phyloP scores from a whole-genome alignment of 2,888 invertebrate genomes.

The Lithodes maja region DNA sequence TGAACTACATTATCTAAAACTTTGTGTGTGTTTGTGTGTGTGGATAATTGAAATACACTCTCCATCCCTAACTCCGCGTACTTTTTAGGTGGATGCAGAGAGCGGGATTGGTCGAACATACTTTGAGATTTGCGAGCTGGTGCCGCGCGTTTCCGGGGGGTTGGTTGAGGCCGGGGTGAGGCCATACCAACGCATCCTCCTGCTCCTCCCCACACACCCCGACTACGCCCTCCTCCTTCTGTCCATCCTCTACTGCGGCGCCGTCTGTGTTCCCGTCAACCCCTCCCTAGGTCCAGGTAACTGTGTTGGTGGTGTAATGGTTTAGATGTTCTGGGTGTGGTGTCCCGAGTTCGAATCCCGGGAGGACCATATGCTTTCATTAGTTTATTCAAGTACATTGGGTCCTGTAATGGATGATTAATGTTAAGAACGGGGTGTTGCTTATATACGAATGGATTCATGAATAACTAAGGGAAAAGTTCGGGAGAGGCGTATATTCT shows the following conservation, averaged over 20 bases:
- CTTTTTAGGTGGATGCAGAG: conserved; percentile 5
- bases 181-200: not conserved
- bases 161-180: not conserved
- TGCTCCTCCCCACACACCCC: not conserved
- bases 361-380: too few relatives aligned
- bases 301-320: too few relatives aligned
- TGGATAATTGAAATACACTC: too few relatives aligned
- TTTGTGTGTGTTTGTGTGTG: not conserved
- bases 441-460: not conserved
- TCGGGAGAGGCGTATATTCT: too few relatives aligned
- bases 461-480: too few relatives aligned
- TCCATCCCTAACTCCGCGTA: not conserved
- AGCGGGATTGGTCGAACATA: not conserved
- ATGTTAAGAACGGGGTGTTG: not conserved
- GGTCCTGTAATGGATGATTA: too few relatives aligned
- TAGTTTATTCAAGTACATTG: too few relatives aligned
- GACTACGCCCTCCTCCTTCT: conserved; percentile 18
- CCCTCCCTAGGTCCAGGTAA: not conserved
- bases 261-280: not conserved
- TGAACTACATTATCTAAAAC: not conserved
- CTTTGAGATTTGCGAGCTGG: not conserved
- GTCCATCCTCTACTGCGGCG: conserved; percentile 8
- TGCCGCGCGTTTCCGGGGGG: conserved; percentile 7
- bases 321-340: too few relatives aligned
- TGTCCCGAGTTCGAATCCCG: too few relatives aligned